Conservation (phyloP, 1,140 invertebrate genomes). For the Lucilia cuprina region DNA sequence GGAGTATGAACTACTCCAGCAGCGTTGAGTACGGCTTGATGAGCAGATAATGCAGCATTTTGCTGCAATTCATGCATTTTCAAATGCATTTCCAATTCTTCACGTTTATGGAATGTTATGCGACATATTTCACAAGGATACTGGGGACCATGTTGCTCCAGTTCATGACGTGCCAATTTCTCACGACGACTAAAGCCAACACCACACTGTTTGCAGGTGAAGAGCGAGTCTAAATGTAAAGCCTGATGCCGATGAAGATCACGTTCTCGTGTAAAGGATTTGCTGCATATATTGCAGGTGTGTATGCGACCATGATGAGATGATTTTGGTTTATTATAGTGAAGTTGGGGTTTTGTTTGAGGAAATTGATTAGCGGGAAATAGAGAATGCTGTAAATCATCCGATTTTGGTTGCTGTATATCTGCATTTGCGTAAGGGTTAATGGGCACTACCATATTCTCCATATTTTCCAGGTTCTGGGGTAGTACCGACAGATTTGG, state of each 20-base stretch:
- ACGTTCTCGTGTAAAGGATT: conserved; percentile 70
- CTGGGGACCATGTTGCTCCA: conserved; percentile 66
- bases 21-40: conserved; percentile 48
- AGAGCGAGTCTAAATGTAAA: conserved; percentile 70
- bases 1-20: conserved; percentile 20
- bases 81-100: conserved; percentile 66
- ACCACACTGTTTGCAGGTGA: conserved; percentile 69
- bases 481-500: background rate
- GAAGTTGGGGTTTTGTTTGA: background rate
- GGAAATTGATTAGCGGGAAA: background rate
- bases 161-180: conserved; percentile 71
- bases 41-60: conserved; percentile 48
- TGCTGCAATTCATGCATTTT: conserved; percentile 65
- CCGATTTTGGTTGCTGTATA: background rate
- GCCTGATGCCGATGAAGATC: conserved; percentile 71
- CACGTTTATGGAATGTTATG: conserved; percentile 66
- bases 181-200: conserved; percentile 72
- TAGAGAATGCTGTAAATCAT: background rate
- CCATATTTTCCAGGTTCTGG: background rate
- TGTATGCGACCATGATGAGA: conserved; percentile 44
- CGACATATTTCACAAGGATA: conserved; percentile 67
- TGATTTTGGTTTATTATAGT: conserved; percentile 26
- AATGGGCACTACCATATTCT: background rate
- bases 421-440: conserved; percentile 18
- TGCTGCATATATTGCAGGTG: conserved; percentile 69